phyloP scores from a whole-genome alignment of 2,113 vertebrate species.

The Oreochromis tanganicae region DNA sequence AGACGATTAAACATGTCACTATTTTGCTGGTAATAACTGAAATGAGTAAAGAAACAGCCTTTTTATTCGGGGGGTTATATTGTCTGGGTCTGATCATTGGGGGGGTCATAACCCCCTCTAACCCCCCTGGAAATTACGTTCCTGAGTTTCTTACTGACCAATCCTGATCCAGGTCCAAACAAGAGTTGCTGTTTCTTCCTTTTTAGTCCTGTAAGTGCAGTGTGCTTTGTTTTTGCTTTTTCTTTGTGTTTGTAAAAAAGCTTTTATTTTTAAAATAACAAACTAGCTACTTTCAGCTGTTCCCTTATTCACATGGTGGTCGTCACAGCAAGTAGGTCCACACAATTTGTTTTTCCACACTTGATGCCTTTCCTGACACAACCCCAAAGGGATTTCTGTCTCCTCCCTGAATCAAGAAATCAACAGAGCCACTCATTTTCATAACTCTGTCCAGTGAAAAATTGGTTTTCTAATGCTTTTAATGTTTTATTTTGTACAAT shows the following conservation, averaged over 20 bases:
- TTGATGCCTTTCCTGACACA: background rate
- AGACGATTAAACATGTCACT: too few relatives aligned
- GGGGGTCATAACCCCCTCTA: too few relatives aligned
- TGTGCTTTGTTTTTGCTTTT: background rate
- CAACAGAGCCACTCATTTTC: background rate
- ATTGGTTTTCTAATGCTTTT: background rate
- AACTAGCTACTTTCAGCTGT: background rate
- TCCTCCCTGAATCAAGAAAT: background rate
- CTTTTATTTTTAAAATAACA: background rate
- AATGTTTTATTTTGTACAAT: background rate
- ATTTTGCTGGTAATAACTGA: too few relatives aligned
- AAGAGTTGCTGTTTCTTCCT: background rate
- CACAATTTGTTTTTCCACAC: rapidly evolving
- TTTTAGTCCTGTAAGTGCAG: background rate
- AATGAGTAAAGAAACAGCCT: too few relatives aligned
- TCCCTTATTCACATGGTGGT: background rate
- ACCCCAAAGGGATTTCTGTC: background rate
- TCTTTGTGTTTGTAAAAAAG: rapidly evolving
- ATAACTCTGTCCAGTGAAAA: background rate
- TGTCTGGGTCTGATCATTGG: too few relatives aligned
- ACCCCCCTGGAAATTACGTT: too few relatives aligned
- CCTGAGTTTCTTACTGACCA: background rate
- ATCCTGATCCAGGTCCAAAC: background rate
- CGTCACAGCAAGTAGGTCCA: background rate
- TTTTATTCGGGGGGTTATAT: too few relatives aligned